These are phyloP conservation scores for Pyrocoelia pectoralis DNA, from an alignment of 2,888 invertebrate genomes.

Conservation along the genomic window DNA sequence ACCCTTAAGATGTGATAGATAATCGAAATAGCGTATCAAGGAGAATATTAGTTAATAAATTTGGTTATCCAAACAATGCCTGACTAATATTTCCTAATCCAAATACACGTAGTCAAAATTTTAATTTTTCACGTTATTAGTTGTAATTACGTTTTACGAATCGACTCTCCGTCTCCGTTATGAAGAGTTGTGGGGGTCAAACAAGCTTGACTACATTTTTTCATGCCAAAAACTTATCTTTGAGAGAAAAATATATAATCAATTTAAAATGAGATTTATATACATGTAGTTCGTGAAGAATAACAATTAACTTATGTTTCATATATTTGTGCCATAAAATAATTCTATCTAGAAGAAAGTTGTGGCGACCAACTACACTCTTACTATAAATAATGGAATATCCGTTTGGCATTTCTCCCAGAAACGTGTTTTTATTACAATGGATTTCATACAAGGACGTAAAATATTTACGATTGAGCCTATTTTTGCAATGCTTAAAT, in stretches of 20 bases:
- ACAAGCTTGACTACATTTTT: too few relatives aligned
- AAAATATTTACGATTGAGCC: conserved; percentile 9
- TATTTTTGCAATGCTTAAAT: conserved; percentile 9
- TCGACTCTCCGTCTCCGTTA: too few relatives aligned
- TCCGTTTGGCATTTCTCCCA: conserved; percentile 7
- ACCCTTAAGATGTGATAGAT: conserved; percentile 8
- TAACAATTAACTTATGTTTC: neutral
- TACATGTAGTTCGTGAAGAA: too few relatives aligned
- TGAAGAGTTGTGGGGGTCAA: too few relatives aligned
- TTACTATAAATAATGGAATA: conserved; percentile 1
- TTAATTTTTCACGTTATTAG: too few relatives aligned
- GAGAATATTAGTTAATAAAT: neutral
- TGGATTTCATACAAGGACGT: neutral
- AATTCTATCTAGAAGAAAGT: neutral
- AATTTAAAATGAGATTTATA: too few relatives aligned
- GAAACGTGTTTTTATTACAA: conserved; percentile 11
- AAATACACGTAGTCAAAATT: too few relatives aligned
- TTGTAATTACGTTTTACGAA: too few relatives aligned
- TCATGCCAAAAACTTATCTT: too few relatives aligned
- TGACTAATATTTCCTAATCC: too few relatives aligned
- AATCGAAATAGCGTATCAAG: neutral
- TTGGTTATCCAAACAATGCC: neutral
- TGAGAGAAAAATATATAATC: too few relatives aligned
- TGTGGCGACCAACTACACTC: neutral
- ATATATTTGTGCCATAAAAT: neutral